Evolutionary conservation across 2,797 vertebrate genomes (phyloP).

Genomic region (Lepilemur ruficaudatus): DNA sequence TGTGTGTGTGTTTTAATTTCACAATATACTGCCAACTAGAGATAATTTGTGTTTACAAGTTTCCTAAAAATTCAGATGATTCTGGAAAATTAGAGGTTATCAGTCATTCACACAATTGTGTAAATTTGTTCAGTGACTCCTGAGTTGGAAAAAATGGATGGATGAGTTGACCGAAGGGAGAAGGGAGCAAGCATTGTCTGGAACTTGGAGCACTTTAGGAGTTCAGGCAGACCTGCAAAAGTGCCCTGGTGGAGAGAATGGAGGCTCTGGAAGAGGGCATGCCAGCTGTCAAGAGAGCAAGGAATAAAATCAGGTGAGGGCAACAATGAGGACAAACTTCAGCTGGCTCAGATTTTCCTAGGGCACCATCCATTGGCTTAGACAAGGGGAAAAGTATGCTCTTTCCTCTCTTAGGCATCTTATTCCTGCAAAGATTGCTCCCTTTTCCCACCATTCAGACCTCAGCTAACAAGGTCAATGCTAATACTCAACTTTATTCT

Average conservation of each 20-base stretch:
- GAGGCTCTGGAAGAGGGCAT: background rate
- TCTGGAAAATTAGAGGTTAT: background rate
- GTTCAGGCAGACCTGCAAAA: background rate
- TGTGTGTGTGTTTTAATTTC: background rate
- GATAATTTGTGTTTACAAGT: background rate
- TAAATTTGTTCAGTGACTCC: slow-evolving; percentile 11
- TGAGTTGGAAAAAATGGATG: background rate
- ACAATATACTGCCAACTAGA: background rate
- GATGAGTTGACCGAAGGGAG: background rate
- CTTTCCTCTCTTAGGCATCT: background rate
- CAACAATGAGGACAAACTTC: background rate
- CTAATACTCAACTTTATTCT: background rate
- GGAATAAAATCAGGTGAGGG: background rate
- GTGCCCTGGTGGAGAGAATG: background rate
- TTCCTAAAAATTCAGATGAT: slow-evolving; percentile 23
- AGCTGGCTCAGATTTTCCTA: background rate
- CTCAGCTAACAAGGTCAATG: background rate
- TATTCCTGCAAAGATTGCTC: background rate
- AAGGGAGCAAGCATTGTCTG: background rate
- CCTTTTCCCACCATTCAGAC: background rate
- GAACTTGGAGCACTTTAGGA: background rate
- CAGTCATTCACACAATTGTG: background rate
- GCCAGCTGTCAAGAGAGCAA: background rate
- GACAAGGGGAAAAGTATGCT: background rate
- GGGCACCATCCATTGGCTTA: background rate